Evolutionary conservation across 2,113 vertebrate genomes (phyloP).

Genomic region (Dendrocopos noguchii): DNA sequence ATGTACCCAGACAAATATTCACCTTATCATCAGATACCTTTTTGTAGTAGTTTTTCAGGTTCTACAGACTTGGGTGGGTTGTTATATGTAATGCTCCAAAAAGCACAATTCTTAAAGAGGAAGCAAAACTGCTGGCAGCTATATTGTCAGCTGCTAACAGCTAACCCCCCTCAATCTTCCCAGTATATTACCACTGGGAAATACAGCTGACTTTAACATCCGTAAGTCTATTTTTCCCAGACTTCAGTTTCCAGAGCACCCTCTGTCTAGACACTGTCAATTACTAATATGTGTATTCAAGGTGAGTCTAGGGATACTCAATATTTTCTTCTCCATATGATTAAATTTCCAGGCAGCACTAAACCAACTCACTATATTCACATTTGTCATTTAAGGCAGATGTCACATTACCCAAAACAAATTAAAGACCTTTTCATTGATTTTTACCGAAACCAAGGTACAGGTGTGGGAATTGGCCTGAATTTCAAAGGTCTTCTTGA

Average conservation of each 20-base stretch:
- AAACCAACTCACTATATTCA: neutral
- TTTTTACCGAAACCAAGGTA: neutral
- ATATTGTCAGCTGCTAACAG: neutral
- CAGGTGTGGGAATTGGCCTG: neutral
- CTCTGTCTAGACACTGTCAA: constrained; percentile 15
- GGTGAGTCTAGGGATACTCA: neutral
- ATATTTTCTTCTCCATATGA: neutral
- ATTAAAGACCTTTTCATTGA: neutral
- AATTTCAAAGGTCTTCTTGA: neutral
- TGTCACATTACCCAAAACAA: neutral
- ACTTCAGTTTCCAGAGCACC: constrained; percentile 3
- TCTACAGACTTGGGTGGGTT: neutral
- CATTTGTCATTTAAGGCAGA: neutral
- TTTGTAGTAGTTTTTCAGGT: constrained; percentile 49
- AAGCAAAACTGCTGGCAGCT: neutral
- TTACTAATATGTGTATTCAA: constrained; percentile 11
- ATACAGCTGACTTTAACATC: constrained; percentile 9
- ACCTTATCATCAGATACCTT: neutral
- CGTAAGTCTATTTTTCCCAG: constrained; percentile 15
- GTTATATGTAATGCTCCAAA: neutral
- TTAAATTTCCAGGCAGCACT: constrained; percentile 1
- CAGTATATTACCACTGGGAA: neutral
- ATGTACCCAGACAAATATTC: constrained; percentile 40
- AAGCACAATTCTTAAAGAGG: neutral
- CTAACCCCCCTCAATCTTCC: neutral